Base-by-base conservation (phyloP, 2,888 invertebrate species). In the Graphium colonna region DNA sequence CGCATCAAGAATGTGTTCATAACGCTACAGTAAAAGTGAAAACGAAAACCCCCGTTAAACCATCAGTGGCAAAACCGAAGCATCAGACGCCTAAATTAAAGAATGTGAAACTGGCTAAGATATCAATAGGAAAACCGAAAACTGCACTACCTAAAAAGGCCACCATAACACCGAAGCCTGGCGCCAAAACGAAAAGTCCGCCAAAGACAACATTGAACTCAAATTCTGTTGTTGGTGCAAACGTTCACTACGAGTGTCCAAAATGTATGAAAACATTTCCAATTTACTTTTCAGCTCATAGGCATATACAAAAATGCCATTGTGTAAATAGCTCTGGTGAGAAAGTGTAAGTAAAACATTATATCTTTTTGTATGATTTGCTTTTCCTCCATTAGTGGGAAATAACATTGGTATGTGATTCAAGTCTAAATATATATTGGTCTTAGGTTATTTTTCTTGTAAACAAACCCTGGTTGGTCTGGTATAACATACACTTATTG, bases 261-360 rank as follows among this genome's bases (percentile, higher is more conserved):
- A 64, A 71, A 40, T 86, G 86, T 56, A 39, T 52, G 0, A 63
- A 62, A 47, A 42, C 61, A 1, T 85, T 78, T 38, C 52, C 60
- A 1, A 69, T 72, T 1, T 77, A 75, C 44, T 80, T 77, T 40
- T 64, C 74, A 3, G 79, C 84, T 0, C 62, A 62, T 10, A 75
- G 68, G 60, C 86, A 86, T 33, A 80, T 86, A 55, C 75, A 84
- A 44, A 83, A 76, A 21, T 58, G 59, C 12, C 86, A 85, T 46
- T 71, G 73, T 49, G 58, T 67, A 0, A 65, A 76, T 41, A 54
- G 38, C 1, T 57, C 66, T 1, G 74, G 73, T 0, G 60, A 63
- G 3, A 62, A 69, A 60, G 73, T 75, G 84, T 85, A 59, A 78
- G 83, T 78, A 58, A n/a, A 5, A 3, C 21, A 21, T 21, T 3